Conservation (phyloP, 2,797 vertebrate species). For the Lerista edwardsae region DNA sequence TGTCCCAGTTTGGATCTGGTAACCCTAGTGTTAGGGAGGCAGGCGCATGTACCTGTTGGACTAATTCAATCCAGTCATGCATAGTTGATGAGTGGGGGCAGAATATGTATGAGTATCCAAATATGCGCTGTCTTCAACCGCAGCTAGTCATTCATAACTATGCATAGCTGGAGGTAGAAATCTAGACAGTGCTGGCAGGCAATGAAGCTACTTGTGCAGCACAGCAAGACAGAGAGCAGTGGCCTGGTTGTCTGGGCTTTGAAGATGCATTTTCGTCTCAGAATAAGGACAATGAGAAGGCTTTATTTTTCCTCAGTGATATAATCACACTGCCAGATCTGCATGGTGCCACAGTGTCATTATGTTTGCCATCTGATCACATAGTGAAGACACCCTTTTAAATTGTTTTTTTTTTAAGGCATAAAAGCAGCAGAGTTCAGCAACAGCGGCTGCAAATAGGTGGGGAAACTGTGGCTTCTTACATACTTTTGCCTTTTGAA, state of each 20-base stretch:
- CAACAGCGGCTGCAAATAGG: neutral
- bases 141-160: neutral
- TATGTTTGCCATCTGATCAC: too few relatives aligned
- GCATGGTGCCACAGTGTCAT: neutral
- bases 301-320: neutral
- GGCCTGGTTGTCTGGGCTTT: neutral
- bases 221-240: neutral
- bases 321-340: too few relatives aligned
- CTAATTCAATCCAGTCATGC: neutral
- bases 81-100: neutral
- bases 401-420: neutral
- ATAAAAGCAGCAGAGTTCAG: neutral
- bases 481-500: neutral
- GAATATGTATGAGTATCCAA: neutral
- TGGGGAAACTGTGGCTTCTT: neutral
- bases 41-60: neutral
- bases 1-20: too few relatives aligned
- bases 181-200: neutral
- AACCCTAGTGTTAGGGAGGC: neutral
- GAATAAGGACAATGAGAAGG: neutral
- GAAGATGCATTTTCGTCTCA: too few relatives aligned
- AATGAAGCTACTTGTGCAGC: neutral
- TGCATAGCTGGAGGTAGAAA: neutral
- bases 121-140: neutral
- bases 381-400: neutral